Percentiles rank a stretch among this genome's conserved stretches.
These are phyloP conservation scores for Microcebus jonahi DNA, from an alignment of 2,113 vertebrate species.

Conservation along the genomic window DNA sequence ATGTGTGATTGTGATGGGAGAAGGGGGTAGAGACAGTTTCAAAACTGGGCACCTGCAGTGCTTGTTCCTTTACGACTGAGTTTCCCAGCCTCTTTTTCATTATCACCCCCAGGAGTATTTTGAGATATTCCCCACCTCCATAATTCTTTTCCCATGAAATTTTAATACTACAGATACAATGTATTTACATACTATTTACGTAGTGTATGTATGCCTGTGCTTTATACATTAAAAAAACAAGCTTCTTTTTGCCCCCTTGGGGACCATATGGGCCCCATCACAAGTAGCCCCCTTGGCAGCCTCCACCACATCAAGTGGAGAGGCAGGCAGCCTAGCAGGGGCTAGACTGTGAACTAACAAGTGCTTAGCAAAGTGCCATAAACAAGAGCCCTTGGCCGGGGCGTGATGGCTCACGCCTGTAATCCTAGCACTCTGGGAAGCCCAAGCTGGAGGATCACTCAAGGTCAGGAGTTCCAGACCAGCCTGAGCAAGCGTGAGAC, in stretches of 20 bases:
- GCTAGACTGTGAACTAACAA: neutral
- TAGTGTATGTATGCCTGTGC: neutral
- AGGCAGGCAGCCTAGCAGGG: neutral
- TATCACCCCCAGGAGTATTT: neutral
- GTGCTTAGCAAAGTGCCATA: neutral
- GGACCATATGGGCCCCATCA: neutral
- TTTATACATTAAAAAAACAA: neutral
- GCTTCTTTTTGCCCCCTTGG: too few relatives aligned
- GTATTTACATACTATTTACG: neutral
- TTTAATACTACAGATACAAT: neutral
- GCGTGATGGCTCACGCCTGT: too few relatives aligned
- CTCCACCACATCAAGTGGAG: fast-evolving
- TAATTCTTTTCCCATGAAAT: neutral
- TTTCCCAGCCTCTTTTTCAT: neutral
- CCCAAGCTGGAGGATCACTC: too few relatives aligned
- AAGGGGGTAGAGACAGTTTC: neutral
- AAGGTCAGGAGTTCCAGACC: too few relatives aligned
- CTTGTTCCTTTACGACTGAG: neutral
- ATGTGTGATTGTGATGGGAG: neutral
- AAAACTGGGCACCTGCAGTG: neutral
- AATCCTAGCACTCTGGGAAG: too few relatives aligned
- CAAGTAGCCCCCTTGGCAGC: neutral
- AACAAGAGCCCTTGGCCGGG: neutral
- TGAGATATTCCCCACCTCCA: neutral
- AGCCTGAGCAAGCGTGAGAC: too few relatives aligned